These are phyloP conservation scores for Watsonalla binaria DNA, from an alignment of 2,888 invertebrate genomes.

Conservation along the genomic window DNA sequence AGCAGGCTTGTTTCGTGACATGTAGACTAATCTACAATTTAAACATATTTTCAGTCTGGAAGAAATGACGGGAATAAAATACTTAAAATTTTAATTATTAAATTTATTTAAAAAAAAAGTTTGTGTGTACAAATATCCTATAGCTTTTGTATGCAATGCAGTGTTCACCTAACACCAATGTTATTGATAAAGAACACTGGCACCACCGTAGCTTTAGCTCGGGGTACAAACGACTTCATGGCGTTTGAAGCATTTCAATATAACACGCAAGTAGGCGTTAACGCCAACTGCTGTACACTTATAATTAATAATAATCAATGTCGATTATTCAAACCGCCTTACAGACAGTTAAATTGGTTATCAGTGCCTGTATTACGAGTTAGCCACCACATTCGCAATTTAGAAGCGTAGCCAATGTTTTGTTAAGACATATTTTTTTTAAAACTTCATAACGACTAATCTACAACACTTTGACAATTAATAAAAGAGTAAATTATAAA, in stretches of 20 bases:
- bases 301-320: conserved; percentile 1
- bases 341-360: conserved; percentile 21
- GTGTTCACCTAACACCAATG: conserved; percentile 31
- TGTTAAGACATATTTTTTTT: too few relatives aligned
- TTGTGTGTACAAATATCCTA: conserved; percentile 69
- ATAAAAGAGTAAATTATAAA: too few relatives aligned
- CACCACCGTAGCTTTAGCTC: conserved; percentile 18
- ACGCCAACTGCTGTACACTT: not conserved
- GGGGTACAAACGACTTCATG: too few relatives aligned
- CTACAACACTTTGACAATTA: too few relatives aligned
- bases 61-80: not conserved
- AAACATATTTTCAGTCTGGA: not conserved
- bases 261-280: not conserved
- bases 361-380: too few relatives aligned
- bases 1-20: too few relatives aligned
- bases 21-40: too few relatives aligned
- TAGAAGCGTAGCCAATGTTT: too few relatives aligned
- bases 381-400: too few relatives aligned
- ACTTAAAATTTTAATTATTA: conserved; percentile 30
- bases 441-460: too few relatives aligned
- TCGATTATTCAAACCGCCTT: conserved; percentile 40
- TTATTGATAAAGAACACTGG: conserved; percentile 31
- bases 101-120: conserved; percentile 59
- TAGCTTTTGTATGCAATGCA: conserved; percentile 56
- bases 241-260: too few relatives aligned